Evolutionary conservation across 1,140 invertebrate species (phyloP), one percentile per base, ranked within the genome.

Genomic region (Pseudomyrmex flavicornis): DNA sequence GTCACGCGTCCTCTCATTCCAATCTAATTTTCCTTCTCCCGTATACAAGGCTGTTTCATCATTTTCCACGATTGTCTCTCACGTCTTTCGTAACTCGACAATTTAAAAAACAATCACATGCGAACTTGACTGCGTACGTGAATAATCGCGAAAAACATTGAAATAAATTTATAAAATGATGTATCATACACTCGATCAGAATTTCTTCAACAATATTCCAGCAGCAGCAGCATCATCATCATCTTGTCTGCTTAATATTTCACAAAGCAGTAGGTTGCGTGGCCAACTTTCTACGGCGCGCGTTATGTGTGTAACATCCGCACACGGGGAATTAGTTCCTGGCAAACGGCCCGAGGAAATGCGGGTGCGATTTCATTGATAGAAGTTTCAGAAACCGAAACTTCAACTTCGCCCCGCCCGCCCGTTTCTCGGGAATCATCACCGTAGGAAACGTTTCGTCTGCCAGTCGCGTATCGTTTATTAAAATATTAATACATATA

Each of bases 311-410:
- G 44, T 75, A 86, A 87, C 85, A 70, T 85, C 62, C 83, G 63
- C 58, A 56, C 61, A 74, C 72, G 84, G 84, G 72, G 90, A 90
- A 92, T 92, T 88, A 85, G 73, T 83, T 87, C 72, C 88, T 92
- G 92, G 92, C 92, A 88, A 54, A 2, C 68, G 74, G 87, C 88
- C 86, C 82, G 83, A 69, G 74, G 85, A 65, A 83, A 70, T 66
- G 70, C 70, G 56, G 56, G 2, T 66, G 66, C 58, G 70, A 82
- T 87, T 85, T 87, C 77, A 76, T 87, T 83, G 70, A 85, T 85
- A 82, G 26, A 87, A 85, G 77, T 87, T 82, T 48, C 58, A 2
- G 35, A 10, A 48, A 50, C n/a, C 12, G 66, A 82, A 82, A 89
- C 76, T 86, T 68, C 76, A 88, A 70, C 82, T 73, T 20, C 12